These are phyloP conservation scores for Cheilosia pagana DNA, from an alignment of 2,888 invertebrate genomes.

Conservation along the genomic window DNA sequence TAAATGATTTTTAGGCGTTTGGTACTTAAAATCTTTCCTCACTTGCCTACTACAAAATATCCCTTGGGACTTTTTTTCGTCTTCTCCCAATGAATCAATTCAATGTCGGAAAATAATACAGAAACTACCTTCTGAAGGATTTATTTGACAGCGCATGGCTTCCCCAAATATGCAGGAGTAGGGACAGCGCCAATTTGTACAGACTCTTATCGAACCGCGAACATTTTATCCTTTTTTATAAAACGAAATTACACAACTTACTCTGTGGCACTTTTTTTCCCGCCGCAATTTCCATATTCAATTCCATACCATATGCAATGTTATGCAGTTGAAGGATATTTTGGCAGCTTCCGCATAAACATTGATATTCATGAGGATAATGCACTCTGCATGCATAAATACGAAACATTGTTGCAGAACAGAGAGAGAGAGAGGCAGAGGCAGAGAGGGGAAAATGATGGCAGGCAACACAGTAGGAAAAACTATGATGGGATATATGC, in stretches of 20 bases:
- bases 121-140: too few species aligned
- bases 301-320: conserved; percentile 16
- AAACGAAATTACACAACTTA: not conserved
- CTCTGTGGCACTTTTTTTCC: not conserved
- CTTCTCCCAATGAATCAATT: too few species aligned
- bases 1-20: too few species aligned
- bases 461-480: not conserved
- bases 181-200: too few species aligned
- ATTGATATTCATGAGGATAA: conserved; percentile 71
- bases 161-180: too few species aligned
- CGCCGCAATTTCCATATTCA: conserved; percentile 40
- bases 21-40: too few species aligned
- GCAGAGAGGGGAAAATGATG: not conserved
- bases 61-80: too few species aligned
- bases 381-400: conserved; percentile 59
- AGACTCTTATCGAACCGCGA: too few species aligned
- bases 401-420: conserved; percentile 21
- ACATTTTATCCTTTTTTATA: too few species aligned
- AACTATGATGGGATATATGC: conserved; percentile 60
- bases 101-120: too few species aligned
- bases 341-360: conserved; percentile 54
- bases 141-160: too few species aligned
- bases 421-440: not conserved
- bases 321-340: conserved; percentile 51
- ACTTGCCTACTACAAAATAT: too few species aligned